Base-by-base conservation (phyloP, 2,888 invertebrate genomes). In the Heteropelma amictum region DNA sequence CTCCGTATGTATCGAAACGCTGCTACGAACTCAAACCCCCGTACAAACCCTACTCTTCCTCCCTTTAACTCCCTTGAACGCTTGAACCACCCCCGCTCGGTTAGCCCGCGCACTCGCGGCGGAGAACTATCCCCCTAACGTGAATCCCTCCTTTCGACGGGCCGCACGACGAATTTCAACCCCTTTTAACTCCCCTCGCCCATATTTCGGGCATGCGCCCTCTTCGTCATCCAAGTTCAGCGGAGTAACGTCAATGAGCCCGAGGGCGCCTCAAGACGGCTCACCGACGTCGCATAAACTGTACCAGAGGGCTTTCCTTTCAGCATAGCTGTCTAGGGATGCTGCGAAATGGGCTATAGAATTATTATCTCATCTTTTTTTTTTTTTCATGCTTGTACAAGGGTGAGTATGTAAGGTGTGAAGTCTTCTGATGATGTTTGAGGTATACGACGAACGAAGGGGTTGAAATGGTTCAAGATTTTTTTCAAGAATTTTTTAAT, bases 181-280 rank as follows among this genome's bases (percentile, higher is more conserved):
- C 56, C 56, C 67, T 53, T 49, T 12, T 14, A 14, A 23, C 12
- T 21, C 33, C 21, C n/a, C 33, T 14, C n/a, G 19, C 35, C 35
- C n/a, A n/a, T n/a, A n/a, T n/a, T n/a, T n/a, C n/a, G 73, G 77
- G 82, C 83, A 79, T 82, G 81, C 82, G 79, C 77, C 23, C 67
- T 65, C 56, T 61, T 68, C 45, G 49, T 51, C 40, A 5, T 23
- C 51, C 65, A 81, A 80, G 79, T 83, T 84, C 78, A 71, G 61
- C 73, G 67, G 76, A 70, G 77, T 51, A 79, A 82, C 86, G 83
- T 82, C 72, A 47, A 54, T 76, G 69, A 53, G 40, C 51, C 38
- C 71, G 84, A 77, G 80, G 88, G 86, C 88, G 86, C 86, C 83
- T 80, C 79, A 74, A 81, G 80, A 84, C 82, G 81, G 72, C 63